Evolutionary conservation across 1,140 invertebrate genomes (phyloP), one percentile per base, ranked within the genome.

Genomic region (Triops cancriformis): DNA sequence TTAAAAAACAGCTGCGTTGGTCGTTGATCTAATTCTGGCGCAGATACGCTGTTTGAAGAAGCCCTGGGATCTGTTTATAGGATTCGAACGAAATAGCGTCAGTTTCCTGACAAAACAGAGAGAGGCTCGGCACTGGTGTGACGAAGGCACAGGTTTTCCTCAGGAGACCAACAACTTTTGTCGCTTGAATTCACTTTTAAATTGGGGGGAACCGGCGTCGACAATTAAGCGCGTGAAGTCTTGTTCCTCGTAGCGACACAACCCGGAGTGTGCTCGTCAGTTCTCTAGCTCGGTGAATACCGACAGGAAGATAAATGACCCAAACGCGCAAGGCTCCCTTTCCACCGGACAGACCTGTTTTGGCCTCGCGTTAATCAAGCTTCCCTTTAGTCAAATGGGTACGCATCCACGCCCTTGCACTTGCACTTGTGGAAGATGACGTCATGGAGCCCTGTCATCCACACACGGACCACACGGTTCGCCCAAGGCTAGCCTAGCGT

Each of bases 341-440:
- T n/a, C 14, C 3, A 64, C 51, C 51, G 51, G 23, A 10, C 23
- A 23, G 23, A 64, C 51, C n/a, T 64, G 51, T 64, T 64, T n/a
- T 64, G 14, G 10, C 51, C 51, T n/a, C 23, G 51, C 23, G 51
- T 23, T 64, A 64, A 64, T 64, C 51, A 64, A 64, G 51, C 23
- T 23, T 64, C 51, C 31, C 31, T 37, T 37, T 64, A 64, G n/a
- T 64, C 51, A 64, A 64, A 64, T 64, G 51, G 18, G 7, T 64
- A 64, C 51, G 51, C 51, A 64, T 64, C 7, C n/a, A 64, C 51
- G n/a, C 51, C 51, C 51, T 64, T 64, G 51, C 51, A 64, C 51
- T 64, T 64, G 51, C 51, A 64, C 51, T 64, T 64, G 51, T 64
- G 10, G 6, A 64, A 14, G 23, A 14, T 64, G 51, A 64, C 51